These are phyloP conservation scores for Scolopax bukidnonensis DNA, from an alignment of 2,797 vertebrate species.

Conservation along the genomic window DNA sequence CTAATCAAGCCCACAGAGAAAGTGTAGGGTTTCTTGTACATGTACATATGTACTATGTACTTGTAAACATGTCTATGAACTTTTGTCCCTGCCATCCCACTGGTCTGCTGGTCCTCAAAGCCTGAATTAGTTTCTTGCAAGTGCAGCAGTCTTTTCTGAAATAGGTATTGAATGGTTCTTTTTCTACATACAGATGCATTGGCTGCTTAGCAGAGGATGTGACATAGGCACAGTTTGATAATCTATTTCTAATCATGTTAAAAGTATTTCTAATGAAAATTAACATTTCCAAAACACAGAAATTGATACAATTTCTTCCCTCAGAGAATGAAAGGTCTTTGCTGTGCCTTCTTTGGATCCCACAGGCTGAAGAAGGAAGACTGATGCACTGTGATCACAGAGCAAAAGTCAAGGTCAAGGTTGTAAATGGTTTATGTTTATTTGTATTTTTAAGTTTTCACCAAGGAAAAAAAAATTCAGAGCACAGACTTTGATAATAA, in stretches of 20 bases:
- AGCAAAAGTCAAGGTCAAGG: neutral
- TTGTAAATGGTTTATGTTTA: neutral
- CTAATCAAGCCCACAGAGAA: neutral
- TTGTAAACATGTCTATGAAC: neutral
- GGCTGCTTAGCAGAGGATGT: neutral
- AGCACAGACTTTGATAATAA: neutral
- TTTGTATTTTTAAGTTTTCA: neutral
- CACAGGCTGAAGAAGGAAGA: neutral
- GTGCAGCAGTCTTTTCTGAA: neutral
- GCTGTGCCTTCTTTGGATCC: neutral
- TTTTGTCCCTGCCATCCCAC: neutral
- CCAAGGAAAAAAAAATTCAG: neutral
- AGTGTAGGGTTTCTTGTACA: too few relatives aligned
- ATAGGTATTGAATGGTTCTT: neutral
- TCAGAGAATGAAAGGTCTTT: neutral
- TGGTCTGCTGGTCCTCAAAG: neutral
- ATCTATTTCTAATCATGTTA: accelerated
- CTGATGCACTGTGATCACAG: neutral
- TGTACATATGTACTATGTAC: neutral
- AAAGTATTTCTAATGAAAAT: neutral
- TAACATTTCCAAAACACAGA: neutral
- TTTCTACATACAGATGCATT: neutral
- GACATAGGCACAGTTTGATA: neutral
- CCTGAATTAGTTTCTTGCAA: neutral
- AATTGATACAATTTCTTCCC: neutral